A percentile compares a stretch with the other conserved stretches of the same genome.
phyloP scores from a whole-genome alignment of 2,113 vertebrate genomes.

The Salvelinus fontinalis region DNA sequence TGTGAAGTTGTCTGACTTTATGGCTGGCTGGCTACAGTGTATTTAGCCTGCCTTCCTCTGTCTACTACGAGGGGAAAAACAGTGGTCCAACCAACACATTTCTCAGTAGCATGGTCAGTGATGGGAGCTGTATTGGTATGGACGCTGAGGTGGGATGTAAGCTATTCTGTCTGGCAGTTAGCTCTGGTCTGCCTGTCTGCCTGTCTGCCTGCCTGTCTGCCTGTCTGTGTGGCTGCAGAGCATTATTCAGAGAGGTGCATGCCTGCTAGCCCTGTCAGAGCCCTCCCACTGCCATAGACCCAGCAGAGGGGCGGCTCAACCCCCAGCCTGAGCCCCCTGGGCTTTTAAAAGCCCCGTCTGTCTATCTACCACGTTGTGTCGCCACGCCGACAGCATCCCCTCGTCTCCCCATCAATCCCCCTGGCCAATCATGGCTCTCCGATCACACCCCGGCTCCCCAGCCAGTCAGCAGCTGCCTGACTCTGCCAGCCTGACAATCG shows the following conservation, averaged over 20 bases:
- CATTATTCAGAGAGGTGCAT: slow-evolving; percentile 63
- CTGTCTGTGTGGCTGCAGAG: slow-evolving; percentile 24
- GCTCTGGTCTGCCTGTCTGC: slow-evolving; percentile 31
- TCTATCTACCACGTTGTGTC: slow-evolving; percentile 49
- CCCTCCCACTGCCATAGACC: slow-evolving; percentile 8
- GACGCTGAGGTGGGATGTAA: slow-evolving; percentile 50
- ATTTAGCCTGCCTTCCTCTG: slow-evolving; percentile 38
- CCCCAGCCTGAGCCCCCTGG: slow-evolving; percentile 18
- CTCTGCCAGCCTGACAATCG: slow-evolving; percentile 71
- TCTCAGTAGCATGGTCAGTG: slow-evolving; percentile 45
- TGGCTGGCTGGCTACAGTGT: slow-evolving; percentile 21
- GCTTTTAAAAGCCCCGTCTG: slow-evolving; percentile 58
- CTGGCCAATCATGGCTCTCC: slow-evolving; percentile 60
- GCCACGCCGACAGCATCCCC: slow-evolving; percentile 57
- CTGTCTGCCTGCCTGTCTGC: slow-evolving; percentile 7
- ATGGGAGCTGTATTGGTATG: slow-evolving; percentile 52
- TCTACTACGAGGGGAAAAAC: background rate
- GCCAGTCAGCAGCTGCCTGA: slow-evolving; percentile 67
- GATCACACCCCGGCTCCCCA: slow-evolving; percentile 63
- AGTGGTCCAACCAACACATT: background rate
- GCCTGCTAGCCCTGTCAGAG: slow-evolving; percentile 35
- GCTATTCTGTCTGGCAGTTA: background rate
- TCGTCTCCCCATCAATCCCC: slow-evolving; percentile 62
- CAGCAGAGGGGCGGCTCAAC: background rate
- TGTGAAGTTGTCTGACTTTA: slow-evolving; percentile 48